Percentiles rank a stretch among this genome's conserved stretches.
phyloP scores from a whole-genome alignment of 2,888 invertebrate species.

The Meloe dianella region DNA sequence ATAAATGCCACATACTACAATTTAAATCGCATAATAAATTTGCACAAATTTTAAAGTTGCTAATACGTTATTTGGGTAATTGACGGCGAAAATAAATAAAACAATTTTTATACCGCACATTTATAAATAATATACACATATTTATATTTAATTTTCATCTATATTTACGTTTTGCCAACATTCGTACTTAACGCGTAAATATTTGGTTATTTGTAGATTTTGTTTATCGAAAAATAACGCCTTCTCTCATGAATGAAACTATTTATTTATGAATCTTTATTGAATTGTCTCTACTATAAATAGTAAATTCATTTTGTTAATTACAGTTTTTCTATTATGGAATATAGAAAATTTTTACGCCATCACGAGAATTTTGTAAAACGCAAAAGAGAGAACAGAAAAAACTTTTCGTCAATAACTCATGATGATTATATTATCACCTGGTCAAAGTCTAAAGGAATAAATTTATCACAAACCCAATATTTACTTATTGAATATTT shows the following conservation, averaged over 20 bases:
- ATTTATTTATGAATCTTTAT: slow-evolving; percentile 18
- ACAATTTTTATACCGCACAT: background rate
- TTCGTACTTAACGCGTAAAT: slow-evolving; percentile 40
- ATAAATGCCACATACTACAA: slow-evolving; percentile 19
- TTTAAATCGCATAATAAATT: slow-evolving; percentile 53
- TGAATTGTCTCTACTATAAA: slow-evolving; percentile 10
- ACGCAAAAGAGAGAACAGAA: background rate
- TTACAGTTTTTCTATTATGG: slow-evolving; percentile 22
- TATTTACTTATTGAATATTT: slow-evolving; percentile 36
- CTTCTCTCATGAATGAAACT: slow-evolving; percentile 23
- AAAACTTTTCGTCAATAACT: background rate
- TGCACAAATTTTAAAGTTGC: slow-evolving; percentile 44
- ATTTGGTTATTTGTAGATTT: slow-evolving; percentile 42
- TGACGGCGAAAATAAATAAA: background rate
- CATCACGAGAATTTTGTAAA: background rate
- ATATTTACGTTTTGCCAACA: slow-evolving; percentile 4
- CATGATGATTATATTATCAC: slow-evolving; percentile 16
- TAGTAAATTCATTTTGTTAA: slow-evolving; percentile 25
- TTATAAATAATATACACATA: background rate
- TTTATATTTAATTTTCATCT: background rate
- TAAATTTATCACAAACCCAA: slow-evolving; percentile 34
- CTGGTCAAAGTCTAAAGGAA: slow-evolving; percentile 27
- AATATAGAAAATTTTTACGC: too few species aligned
- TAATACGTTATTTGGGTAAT: background rate
- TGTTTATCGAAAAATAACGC: slow-evolving; percentile 35